A percentile compares a stretch with the other conserved stretches of the same genome.
phyloP scores from a whole-genome alignment of 2,888 invertebrate genomes.

The Petrolisthes cinctipes region DNA sequence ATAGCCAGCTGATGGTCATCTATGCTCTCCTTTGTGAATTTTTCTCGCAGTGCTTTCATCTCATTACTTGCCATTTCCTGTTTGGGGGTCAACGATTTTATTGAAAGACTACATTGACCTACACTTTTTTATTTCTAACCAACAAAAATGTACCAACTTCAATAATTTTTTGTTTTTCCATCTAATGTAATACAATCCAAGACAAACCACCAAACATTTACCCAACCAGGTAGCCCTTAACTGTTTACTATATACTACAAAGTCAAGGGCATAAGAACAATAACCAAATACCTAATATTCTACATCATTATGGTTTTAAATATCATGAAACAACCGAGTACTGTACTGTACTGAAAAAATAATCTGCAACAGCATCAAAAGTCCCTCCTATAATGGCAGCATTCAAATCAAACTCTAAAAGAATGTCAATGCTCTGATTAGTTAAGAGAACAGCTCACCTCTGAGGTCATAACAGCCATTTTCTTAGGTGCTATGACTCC shows the following conservation, averaged over 20 bases:
- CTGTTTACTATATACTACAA: neutral
- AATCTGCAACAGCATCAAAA: no score
- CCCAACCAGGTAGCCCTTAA: neutral
- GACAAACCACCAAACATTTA: neutral
- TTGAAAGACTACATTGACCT: neutral
- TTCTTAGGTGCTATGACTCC: slow-evolving; percentile 86
- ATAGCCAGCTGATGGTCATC: slow-evolving; percentile 97
- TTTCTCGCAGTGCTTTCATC: slow-evolving; percentile 92
- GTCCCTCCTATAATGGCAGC: neutral
- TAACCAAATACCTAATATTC: neutral
- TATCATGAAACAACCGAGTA: no score
- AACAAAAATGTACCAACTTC: neutral
- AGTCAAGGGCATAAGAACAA: neutral
- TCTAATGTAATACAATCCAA: neutral
- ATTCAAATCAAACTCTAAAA: neutral
- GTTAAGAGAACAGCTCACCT: slow-evolving; percentile 69
- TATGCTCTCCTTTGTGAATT: slow-evolving; percentile 96
- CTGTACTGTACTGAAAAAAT: no score
- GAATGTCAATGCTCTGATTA: neutral
- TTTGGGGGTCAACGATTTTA: neutral
- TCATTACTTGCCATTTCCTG: slow-evolving; percentile 98
- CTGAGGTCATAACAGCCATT: slow-evolving; percentile 94
- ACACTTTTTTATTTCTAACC: neutral
- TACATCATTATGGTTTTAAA: no score
- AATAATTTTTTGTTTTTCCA: neutral